Evolutionary conservation across 1,140 invertebrate species (phyloP).

Genomic region (Tribolium castaneum): DNA sequence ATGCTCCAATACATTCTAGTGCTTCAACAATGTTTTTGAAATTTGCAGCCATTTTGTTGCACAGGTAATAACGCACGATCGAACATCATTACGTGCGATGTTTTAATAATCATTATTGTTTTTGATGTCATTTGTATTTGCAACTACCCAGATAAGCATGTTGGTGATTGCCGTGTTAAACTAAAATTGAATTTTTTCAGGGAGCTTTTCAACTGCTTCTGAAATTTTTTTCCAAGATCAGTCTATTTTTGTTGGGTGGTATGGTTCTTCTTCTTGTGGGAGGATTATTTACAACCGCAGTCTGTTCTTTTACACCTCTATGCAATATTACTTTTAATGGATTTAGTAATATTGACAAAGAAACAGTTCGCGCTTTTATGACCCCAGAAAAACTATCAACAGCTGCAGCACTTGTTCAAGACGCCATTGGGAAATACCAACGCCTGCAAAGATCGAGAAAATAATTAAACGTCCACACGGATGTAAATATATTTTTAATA

Average conservation of each 20-base stretch:
- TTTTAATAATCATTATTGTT: too few species aligned
- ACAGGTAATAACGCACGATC: too few species aligned
- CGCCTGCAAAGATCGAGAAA: constrained; percentile 63
- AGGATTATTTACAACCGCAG: constrained; percentile 65
- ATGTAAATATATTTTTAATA: background rate
- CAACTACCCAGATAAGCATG: too few species aligned
- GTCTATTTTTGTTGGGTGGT: constrained; percentile 69
- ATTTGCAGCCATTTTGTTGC: too few species aligned
- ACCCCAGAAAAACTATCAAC: constrained; percentile 70
- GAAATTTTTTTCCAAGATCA: constrained; percentile 64
- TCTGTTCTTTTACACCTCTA: constrained; percentile 75
- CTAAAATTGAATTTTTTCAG: background rate
- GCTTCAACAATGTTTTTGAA: too few species aligned
- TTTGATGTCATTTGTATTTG: background rate
- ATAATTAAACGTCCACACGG: background rate
- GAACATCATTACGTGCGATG: too few species aligned
- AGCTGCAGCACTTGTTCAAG: constrained; percentile 71
- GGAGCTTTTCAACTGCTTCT: constrained; percentile 58
- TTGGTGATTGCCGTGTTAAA: background rate
- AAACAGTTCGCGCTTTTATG: constrained; percentile 64
- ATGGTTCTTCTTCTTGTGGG: constrained; percentile 62
- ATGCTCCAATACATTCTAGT: too few species aligned
- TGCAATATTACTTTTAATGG: constrained; percentile 72
- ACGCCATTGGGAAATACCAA: constrained; percentile 74
- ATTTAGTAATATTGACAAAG: constrained; percentile 56